Base-by-base conservation (phyloP, 2,113 vertebrate genomes). In the Cynocephalus volans region DNA sequence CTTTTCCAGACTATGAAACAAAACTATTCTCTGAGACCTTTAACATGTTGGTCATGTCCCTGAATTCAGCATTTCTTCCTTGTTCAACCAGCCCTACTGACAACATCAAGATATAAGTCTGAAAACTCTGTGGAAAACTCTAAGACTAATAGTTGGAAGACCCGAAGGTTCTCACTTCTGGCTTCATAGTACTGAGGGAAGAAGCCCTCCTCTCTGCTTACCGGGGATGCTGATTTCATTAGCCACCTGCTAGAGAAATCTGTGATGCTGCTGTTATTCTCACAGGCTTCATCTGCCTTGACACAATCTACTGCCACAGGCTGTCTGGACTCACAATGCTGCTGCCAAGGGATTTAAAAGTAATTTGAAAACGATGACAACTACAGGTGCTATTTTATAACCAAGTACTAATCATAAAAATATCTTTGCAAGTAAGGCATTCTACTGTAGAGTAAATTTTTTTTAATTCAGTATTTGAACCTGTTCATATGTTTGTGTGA, bases 331-430 rank as follows among this genome's bases (percentile, higher is more conserved):
- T 13, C 56, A 93, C 75, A 73, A n/a, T 19, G 21, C 6, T 94
- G 56, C 48, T 24, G 23, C 18, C 75, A 95, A 82, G 41, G 14
- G 15, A 52, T 77, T 65, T 79, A 93, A 56, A 90, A 96, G n/a
- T 67, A 62, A 33, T 65, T 95, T 65, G 9, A 73, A 86, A 77
- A n/a, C 70, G 28, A 50, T 62, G 56, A 76, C 60, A 76, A 52
- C 58, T 67, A 17, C 23, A 83, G 31, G 36, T 72, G 72, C 11
- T 48, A 50, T 90, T 89, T 83, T 93, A 67, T 56, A 24, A 89
- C 6, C 54, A 91, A 23, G 15, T 24, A 45, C 11, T 67, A 96
- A 77, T 75, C n/a, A 62, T 36, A 73, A 81, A 92, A 83, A 23
- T 31, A 73, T 73, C 52, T 62, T 54, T 52, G 17, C 45, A 83